These are phyloP conservation scores for Blera fallax DNA, from an alignment of 2,888 invertebrate species.

Conservation along the genomic window DNA sequence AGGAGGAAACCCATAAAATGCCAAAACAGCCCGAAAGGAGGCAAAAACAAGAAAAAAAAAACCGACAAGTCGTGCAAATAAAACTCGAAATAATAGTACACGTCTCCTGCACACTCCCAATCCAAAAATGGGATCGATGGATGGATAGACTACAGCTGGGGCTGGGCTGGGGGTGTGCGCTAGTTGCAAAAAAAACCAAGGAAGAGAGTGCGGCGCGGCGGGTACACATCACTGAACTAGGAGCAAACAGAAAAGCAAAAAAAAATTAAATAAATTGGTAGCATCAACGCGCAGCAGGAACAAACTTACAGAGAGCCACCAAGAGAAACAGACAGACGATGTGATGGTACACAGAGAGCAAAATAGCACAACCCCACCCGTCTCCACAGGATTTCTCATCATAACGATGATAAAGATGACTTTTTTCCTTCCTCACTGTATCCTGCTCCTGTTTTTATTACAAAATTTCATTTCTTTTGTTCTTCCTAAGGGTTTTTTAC, in stretches of 20 bases:
- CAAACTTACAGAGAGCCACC: slow-evolving; percentile 60
- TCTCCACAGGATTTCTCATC: slow-evolving; percentile 45
- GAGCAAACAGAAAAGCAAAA: slow-evolving; percentile 33
- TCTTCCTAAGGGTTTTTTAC: neutral
- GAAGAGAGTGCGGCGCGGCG: slow-evolving; percentile 29
- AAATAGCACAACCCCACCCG: slow-evolving; percentile 65
- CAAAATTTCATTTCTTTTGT: slow-evolving; percentile 11
- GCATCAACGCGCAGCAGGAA: slow-evolving; percentile 70
- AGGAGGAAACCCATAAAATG: slow-evolving; percentile 70
- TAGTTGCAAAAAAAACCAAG: slow-evolving; percentile 56
- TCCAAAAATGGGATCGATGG: slow-evolving; percentile 70
- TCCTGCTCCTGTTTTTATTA: slow-evolving; percentile 37
- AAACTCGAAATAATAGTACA: slow-evolving; percentile 2
- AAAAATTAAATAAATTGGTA: slow-evolving; percentile 34
- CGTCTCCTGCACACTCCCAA: slow-evolving; percentile 59
- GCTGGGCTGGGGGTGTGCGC: slow-evolving; percentile 15
- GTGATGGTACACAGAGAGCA: slow-evolving; percentile 64
- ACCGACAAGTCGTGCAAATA: slow-evolving; percentile 18
- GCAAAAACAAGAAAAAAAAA: neutral
- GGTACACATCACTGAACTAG: slow-evolving; percentile 32
- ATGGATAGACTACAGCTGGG: slow-evolving; percentile 36
- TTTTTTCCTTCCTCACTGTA: slow-evolving; percentile 12
- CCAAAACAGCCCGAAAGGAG: slow-evolving; percentile 50
- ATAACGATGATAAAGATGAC: neutral
- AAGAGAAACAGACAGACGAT: slow-evolving; percentile 55